These are phyloP conservation scores for Lutjanus erythropterus DNA, from an alignment of 2,113 vertebrate species.

Conservation along the genomic window DNA sequence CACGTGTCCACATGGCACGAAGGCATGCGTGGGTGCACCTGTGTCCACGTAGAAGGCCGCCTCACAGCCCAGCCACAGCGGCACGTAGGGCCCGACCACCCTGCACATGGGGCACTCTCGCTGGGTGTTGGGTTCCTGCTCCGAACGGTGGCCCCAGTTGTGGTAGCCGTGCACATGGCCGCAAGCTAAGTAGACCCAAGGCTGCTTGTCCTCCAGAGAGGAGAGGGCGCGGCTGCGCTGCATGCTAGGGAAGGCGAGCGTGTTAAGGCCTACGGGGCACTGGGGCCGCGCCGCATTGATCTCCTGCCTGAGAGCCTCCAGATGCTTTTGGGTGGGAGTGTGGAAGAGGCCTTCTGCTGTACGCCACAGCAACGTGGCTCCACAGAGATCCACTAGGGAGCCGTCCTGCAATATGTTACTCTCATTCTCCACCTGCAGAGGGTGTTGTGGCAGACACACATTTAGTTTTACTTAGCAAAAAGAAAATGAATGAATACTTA, in stretches of 20 bases:
- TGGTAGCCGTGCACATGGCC: slow-evolving; percentile 98
- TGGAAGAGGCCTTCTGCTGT: slow-evolving; percentile 96
- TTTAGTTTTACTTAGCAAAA: background rate
- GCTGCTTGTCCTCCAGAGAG: slow-evolving; percentile 97
- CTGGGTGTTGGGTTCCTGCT: slow-evolving; percentile 90
- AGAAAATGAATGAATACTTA: background rate
- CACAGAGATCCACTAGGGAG: slow-evolving; percentile 96
- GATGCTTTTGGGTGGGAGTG: slow-evolving; percentile 96
- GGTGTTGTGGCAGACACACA: background rate
- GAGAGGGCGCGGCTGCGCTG: slow-evolving; percentile 93
- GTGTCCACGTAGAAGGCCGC: slow-evolving; percentile 97
- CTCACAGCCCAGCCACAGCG: slow-evolving; percentile 97
- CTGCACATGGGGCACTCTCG: slow-evolving; percentile 98
- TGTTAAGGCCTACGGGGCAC: slow-evolving; percentile 97
- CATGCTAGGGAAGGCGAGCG: slow-evolving; percentile 97
- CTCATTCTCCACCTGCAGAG: slow-evolving; percentile 92
- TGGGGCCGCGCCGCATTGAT: slow-evolving; percentile 95
- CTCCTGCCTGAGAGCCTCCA: slow-evolving; percentile 97
- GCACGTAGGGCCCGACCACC: slow-evolving; percentile 95
- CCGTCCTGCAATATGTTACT: slow-evolving; percentile 96
- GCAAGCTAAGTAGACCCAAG: slow-evolving; percentile 96
- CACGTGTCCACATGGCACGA: slow-evolving; percentile 96
- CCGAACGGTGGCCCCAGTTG: slow-evolving; percentile 97
- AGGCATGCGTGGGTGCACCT: slow-evolving; percentile 94
- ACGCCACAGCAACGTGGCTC: slow-evolving; percentile 96